phyloP scores from a whole-genome alignment of 2,888 invertebrate genomes.

The Platycnemis pennipes region DNA sequence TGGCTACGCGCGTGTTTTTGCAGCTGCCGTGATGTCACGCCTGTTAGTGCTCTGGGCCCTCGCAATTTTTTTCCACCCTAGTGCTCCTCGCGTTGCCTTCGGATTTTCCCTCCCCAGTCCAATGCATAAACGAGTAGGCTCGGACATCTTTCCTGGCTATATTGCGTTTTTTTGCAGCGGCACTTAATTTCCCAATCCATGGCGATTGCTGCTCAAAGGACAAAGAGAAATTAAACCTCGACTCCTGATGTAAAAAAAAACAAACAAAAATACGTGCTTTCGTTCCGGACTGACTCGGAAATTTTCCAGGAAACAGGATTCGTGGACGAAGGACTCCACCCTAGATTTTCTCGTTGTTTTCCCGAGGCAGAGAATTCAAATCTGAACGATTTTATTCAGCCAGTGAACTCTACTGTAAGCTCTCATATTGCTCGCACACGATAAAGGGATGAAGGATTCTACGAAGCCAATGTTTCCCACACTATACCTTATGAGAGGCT shows the following conservation, averaged over 20 bases:
- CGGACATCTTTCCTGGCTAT: neutral
- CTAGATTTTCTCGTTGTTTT: neutral
- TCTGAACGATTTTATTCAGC: no score
- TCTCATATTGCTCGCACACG: no score
- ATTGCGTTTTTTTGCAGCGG: neutral
- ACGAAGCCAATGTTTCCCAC: no score
- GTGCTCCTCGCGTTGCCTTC: neutral
- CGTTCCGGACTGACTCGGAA: neutral
- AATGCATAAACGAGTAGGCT: slow-evolving; percentile 32
- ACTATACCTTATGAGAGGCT: no score
- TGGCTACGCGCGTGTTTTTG: slow-evolving; percentile 52
- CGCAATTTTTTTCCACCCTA: neutral
- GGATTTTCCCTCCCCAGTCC: neutral
- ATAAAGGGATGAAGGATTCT: no score
- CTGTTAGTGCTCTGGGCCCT: slow-evolving; percentile 19
- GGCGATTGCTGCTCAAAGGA: neutral
- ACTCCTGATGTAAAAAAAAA: neutral
- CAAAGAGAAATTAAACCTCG: neutral
- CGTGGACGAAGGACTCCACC: neutral
- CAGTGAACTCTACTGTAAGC: no score
- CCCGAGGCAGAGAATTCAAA: no score
- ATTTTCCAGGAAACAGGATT: neutral
- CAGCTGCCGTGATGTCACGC: slow-evolving; percentile 62
- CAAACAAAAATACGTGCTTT: neutral
- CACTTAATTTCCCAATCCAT: neutral